These are phyloP conservation scores for Sweltsa coloradensis DNA, from an alignment of 1,140 invertebrate species.

Conservation along the genomic window DNA sequence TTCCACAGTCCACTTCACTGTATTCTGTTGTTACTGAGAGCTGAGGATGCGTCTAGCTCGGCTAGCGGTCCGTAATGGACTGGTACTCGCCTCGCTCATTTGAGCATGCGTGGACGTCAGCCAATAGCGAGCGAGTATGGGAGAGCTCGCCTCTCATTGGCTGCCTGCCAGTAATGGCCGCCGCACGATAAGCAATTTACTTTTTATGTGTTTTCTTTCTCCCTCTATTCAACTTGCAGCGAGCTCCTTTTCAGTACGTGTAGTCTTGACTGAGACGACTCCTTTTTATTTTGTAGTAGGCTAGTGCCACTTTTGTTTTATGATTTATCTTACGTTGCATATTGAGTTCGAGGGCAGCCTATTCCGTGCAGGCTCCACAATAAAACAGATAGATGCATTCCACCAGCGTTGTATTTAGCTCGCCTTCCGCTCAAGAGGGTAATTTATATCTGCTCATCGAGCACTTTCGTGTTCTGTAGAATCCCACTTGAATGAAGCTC, in stretches of 20 bases:
- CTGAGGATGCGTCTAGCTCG: not conserved
- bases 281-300: not conserved
- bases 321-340: not conserved
- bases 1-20: not conserved
- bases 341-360: not conserved
- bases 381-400: no score
- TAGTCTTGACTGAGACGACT: conserved; percentile 3
- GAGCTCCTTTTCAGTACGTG: not conserved
- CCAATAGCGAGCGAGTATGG: conserved; percentile 2
- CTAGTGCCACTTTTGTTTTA: conserved; percentile 1
- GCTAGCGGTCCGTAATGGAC: conserved; percentile 1
- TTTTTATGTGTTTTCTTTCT: not conserved
- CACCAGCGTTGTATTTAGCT: no score
- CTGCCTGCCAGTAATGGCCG: conserved; percentile 21
- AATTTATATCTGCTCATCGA: no score
- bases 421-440: no score
- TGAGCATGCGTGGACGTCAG: conserved; percentile 3
- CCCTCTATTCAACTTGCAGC: not conserved
- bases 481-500: no score
- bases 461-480: no score
- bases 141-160: conserved; percentile 23
- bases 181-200: conserved; percentile 9
- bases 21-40: not conserved
- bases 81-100: not conserved
- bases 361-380: no score